Evolutionary conservation across 2,113 vertebrate genomes (phyloP).

Genomic region (Nibea coibor): DNA sequence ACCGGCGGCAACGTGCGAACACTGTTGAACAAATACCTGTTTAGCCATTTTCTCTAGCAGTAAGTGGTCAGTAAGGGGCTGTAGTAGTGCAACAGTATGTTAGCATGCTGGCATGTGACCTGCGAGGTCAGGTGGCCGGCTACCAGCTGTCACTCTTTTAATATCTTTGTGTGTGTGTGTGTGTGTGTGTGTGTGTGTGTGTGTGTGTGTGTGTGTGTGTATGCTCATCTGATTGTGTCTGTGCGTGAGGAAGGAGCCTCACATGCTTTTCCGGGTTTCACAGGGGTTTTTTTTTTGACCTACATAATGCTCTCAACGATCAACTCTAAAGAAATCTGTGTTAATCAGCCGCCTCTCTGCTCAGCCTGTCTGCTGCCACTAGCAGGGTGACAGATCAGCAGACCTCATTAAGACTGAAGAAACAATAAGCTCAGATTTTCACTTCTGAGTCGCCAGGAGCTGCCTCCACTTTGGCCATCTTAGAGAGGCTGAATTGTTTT

Average conservation of each 20-base stretch:
- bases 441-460: conserved; percentile 46
- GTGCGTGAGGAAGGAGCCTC: conserved; percentile 24
- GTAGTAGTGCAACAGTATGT: conserved; percentile 19
- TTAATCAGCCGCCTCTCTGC: conserved; percentile 68
- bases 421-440: conserved; percentile 75
- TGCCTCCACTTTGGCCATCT: conserved; percentile 8
- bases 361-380: conserved; percentile 48
- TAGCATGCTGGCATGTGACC: conserved; percentile 68
- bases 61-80: conserved; percentile 41
- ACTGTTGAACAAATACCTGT: conserved; percentile 15
- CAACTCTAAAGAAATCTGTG: conserved; percentile 68
- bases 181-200: neutral
- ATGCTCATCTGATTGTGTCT: neutral
- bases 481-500: neutral
- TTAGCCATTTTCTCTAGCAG: conserved; percentile 6
- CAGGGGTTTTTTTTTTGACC: conserved; percentile 65
- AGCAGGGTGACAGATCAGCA: conserved; percentile 71
- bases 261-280: neutral
- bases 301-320: conserved; percentile 73
- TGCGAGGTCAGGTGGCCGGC: conserved; percentile 64
- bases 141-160: conserved; percentile 77
- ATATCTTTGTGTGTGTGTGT: conserved; percentile 10
- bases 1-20: conserved; percentile 36
- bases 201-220: neutral
- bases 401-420: conserved; percentile 71